Base-by-base conservation (phyloP, 2,113 vertebrate species). In the Sporophila hypoxantha region DNA sequence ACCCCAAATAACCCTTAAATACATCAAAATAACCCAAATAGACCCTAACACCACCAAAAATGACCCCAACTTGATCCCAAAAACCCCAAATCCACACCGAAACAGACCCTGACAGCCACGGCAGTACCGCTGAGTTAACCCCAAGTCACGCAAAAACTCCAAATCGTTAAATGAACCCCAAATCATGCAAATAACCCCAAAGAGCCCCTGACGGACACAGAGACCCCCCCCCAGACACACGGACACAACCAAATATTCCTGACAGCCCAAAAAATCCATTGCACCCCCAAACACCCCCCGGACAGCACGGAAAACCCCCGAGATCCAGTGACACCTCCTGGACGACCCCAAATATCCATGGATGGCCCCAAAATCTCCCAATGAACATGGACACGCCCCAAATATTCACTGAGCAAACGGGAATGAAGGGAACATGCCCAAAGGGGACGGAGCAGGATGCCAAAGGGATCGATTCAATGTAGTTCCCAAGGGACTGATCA, bases 191-290 rank as follows among this genome's bases (percentile, higher is more conserved):
- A 27, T 5, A 6, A 27, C 17, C 67, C 47, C 49, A 32, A 70
- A 25, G 1, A 8, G 21, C 15, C 49, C 49, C 36, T 0, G 5
- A 14, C 2, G 15, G 17, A 29, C 7, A 6, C 7, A 5, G 18
- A 16, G 21, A 46, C 21, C 34, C 32, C 62, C 17, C 26, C n/a
- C n/a, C n/a, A n/a, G n/a, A n/a, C n/a, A n/a, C n/a, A n/a, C n/a
- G n/a, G n/a, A n/a, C n/a, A n/a, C n/a, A n/a, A n/a, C n/a, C n/a
- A 27, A 14, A 39, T 19, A 19, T 37, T 17, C 25, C 17, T 15
- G 29, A 64, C 8, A 37, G 14, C 23, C 41, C 30, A 30, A 25
- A 65, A 64, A 22, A 42, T 32, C 60, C 19, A 9, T 6, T 21
- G 30, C 18, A n/a, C 5, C 19, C 53, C 53, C 18, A 32, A 55